Evolutionary conservation across 2,797 vertebrate species (phyloP), one percentile per base, ranked within the genome.

Genomic region (Schizopygopsis malacanthus): DNA sequence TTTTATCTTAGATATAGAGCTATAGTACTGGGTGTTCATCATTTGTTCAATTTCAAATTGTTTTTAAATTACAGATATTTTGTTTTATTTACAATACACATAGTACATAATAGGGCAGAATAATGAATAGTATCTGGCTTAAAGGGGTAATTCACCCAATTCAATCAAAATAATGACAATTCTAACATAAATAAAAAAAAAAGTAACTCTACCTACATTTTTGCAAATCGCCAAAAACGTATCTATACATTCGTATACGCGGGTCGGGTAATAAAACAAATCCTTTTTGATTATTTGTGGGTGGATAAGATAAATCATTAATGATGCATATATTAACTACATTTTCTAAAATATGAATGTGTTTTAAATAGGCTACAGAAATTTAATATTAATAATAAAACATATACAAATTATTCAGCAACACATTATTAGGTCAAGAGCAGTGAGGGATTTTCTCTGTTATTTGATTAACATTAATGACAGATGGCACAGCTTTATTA

Each of bases 11-110:
- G 41, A 83, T 39, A 13, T 50, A 8, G 20, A 83, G 28, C 28
- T 71, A 76, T 47, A 69, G 59, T 67, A 12, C n/a, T 84, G 69
- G 52, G 54, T 82, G 39, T 45, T 61, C 9, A 43, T 73, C 39
- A 15, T 67, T 37, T 54, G 18, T 76, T 37, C 33, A 70, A 33
- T 47, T 63, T 8, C 7, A 75, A 61, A 61, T 7, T 0, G 45
- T 73, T 83, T 82, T 47, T 47, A 83, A 71, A 63, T 47, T 43
- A 72, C 10, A 82, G 22, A 70, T 54, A 54, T 22, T 61, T 82
- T 82, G 37, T 39, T 39, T 39, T 39, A 72, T 71, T 61, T 45
- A 72, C 20, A 37, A n/a, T 47, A 16, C n/a, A 28, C 16, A 28
- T 59, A 72, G 10, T 22, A 82, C 13, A 25, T 59, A 45, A 20